These are phyloP conservation scores for Drosophila kokeensis DNA, from an alignment of 2,888 invertebrate genomes.

Conservation along the genomic window DNA sequence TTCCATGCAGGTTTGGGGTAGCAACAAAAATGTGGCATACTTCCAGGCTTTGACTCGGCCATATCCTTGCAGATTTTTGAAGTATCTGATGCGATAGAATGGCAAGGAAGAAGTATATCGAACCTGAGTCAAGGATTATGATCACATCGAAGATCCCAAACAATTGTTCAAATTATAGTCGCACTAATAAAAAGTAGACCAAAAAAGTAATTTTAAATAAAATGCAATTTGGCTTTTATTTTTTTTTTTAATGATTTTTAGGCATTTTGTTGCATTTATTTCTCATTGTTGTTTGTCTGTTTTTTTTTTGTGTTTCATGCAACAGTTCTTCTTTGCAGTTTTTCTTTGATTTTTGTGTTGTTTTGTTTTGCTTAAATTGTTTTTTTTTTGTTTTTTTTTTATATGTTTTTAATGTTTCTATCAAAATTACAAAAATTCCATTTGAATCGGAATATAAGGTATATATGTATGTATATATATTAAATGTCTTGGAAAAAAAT, in stretches of 20 bases:
- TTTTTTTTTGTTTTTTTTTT: constrained; percentile 23
- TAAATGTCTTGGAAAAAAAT: constrained; percentile 76
- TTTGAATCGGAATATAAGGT: constrained; percentile 79
- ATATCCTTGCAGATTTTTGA: neutral
- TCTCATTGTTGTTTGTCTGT: constrained; percentile 39
- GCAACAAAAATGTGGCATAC: neutral
- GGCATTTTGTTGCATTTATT: constrained; percentile 74
- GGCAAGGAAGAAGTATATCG: neutral
- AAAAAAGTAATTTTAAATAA: constrained; percentile 2
- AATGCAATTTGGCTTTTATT: constrained; percentile 15
- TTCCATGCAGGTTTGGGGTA: neutral
- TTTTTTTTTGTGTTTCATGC: constrained; percentile 21
- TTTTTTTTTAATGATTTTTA: constrained; percentile 57
- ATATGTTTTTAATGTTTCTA: constrained; percentile 75
- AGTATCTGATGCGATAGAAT: neutral
- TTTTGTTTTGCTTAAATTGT: constrained; percentile 30
- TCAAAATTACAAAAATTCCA: constrained; percentile 81
- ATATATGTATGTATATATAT: constrained; percentile 70
- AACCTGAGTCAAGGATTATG: neutral
- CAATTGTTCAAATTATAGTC: neutral
- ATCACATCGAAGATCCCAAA: neutral
- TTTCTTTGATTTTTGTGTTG: constrained; percentile 42
- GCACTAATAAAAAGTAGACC: no score
- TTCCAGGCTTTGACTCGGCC: neutral
- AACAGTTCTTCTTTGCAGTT: constrained; percentile 61